Conservation (phyloP, 2,888 invertebrate species). For the Oxytorus armatus region DNA sequence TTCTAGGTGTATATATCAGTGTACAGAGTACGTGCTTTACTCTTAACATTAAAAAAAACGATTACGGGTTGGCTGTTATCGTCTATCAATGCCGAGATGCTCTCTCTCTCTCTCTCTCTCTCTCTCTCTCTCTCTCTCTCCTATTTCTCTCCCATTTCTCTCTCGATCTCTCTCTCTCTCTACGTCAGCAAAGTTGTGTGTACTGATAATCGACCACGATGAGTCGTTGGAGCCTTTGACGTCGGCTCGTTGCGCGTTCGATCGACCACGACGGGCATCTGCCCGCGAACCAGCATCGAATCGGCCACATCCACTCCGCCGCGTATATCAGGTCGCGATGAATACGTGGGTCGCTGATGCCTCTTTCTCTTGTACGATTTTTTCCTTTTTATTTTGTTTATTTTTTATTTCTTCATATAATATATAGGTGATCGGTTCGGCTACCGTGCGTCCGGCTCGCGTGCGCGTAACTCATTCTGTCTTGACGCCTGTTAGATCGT, state of each 20-base stretch:
- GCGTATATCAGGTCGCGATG: slow-evolving; percentile 17
- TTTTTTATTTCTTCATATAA: slow-evolving; percentile 22
- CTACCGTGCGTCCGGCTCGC: slow-evolving; percentile 58
- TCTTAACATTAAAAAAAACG: slow-evolving; percentile 22
- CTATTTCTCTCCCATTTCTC: slow-evolving; percentile 15
- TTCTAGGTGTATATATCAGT: not conserved
- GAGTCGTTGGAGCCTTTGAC: slow-evolving; percentile 64
- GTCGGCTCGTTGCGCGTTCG: slow-evolving; percentile 66
- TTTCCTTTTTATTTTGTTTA: slow-evolving; percentile 1
- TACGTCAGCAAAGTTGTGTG: slow-evolving; percentile 35
- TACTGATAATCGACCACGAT: slow-evolving; percentile 60
- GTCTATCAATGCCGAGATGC: slow-evolving; percentile 38
- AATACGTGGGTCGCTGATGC: slow-evolving; percentile 48
- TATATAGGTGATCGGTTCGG: slow-evolving; percentile 56
- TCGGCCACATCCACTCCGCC: slow-evolving; percentile 39
- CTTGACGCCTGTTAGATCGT: slow-evolving; percentile 54
- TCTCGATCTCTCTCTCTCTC: slow-evolving; percentile 21
- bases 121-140: slow-evolving; percentile 23
- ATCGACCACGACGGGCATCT: slow-evolving; percentile 65
- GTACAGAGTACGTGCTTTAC: slow-evolving; percentile 10
- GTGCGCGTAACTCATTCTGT: slow-evolving; percentile 62
- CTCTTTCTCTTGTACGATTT: slow-evolving; percentile 26
- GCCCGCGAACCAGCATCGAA: slow-evolving; percentile 46
- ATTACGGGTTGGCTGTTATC: slow-evolving; percentile 44
- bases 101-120: slow-evolving; percentile 23